These are phyloP conservation scores for Athene cunicularia DNA, from an alignment of 2,113 vertebrate genomes.

Conservation along the genomic window DNA sequence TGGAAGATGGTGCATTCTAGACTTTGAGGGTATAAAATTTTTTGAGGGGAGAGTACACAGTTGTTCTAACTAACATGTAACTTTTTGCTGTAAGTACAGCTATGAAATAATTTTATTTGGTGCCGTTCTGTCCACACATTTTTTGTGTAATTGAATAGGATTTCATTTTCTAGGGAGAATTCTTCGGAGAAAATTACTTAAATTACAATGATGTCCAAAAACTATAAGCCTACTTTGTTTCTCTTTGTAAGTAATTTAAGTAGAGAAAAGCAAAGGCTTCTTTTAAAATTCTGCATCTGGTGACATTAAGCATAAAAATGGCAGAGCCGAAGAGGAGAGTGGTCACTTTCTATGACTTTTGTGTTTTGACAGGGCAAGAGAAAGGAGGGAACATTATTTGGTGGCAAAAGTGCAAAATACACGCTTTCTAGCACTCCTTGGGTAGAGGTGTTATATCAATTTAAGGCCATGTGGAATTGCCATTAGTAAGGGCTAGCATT, in stretches of 20 bases:
- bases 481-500: neutral
- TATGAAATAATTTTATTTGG: neutral
- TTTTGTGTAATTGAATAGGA: neutral
- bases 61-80: neutral
- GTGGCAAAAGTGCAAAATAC: neutral
- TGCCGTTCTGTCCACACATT: neutral
- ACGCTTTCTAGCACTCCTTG: accelerated
- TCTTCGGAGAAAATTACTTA: neutral
- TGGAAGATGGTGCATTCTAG: neutral
- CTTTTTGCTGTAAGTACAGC: neutral
- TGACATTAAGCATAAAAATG: neutral
- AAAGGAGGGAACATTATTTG: neutral
- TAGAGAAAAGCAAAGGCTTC: neutral
- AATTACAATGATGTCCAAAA: neutral
- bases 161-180: neutral
- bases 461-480: neutral
- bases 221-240: neutral
- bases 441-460: neutral
- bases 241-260: neutral
- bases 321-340: neutral
- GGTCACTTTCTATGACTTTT: neutral
- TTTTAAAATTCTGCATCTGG: neutral
- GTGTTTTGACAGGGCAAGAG: neutral
- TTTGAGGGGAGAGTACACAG: neutral
- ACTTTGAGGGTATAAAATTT: accelerated